A percentile compares a stretch with the other conserved stretches of the same genome.
These are phyloP conservation scores for Dioctria linearis DNA, from an alignment of 2,888 invertebrate species.

Conservation along the genomic window DNA sequence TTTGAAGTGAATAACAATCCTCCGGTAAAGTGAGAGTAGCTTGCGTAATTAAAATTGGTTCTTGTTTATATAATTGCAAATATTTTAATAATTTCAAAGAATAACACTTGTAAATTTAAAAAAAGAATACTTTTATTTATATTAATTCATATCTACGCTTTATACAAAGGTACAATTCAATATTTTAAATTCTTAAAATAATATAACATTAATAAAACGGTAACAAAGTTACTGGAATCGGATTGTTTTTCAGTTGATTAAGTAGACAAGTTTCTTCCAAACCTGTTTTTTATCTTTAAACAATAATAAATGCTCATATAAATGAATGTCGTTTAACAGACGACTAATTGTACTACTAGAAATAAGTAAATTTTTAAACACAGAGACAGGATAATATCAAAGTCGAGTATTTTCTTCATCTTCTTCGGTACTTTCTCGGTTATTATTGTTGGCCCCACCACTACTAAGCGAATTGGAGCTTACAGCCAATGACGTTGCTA, in stretches of 20 bases:
- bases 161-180: conserved; percentile 53
- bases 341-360: conserved; percentile 22
- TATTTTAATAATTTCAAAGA: not conserved
- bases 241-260: conserved; percentile 3
- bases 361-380: not conserved
- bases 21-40: conserved; percentile 70
- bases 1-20: conserved; percentile 70
- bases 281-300: not conserved
- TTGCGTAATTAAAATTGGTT: conserved; percentile 60
- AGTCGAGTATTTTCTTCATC: conserved; percentile 70
- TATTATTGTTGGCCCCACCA: conserved; percentile 57
- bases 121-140: conserved; percentile 39
- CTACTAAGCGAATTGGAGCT: conserved; percentile 70
- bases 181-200: conserved; percentile 45
- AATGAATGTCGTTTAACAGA: conserved; percentile 9
- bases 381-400: conserved; percentile 58
- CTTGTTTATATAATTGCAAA: conserved; percentile 27
- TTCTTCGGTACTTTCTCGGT: conserved; percentile 59
- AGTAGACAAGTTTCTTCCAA: conserved; percentile 25
- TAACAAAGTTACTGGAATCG: conserved; percentile 39
- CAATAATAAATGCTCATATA: conserved; percentile 43
- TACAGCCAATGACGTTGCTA: conserved; percentile 70
- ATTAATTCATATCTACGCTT: conserved; percentile 50
- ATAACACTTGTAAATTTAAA: conserved; percentile 28
- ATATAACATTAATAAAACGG: conserved; percentile 35